phyloP scores from a whole-genome alignment of 2,888 invertebrate genomes.

The Sphaeridia pumilis region DNA sequence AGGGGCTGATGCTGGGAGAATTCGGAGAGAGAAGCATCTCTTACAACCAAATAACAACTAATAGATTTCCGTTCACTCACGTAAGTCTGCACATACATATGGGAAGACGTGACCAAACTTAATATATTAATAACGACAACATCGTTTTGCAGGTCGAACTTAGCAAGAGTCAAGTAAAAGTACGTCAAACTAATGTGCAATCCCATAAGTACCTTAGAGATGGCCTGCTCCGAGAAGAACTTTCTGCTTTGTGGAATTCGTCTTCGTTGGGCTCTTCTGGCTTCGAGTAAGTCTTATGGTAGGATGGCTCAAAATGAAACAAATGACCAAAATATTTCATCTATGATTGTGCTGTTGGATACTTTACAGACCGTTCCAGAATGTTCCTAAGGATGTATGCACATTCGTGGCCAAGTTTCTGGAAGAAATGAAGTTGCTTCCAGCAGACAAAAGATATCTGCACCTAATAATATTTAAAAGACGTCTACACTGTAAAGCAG shows the following conservation, averaged over 20 bases:
- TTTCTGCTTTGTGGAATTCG: constrained; percentile 29
- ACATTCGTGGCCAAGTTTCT: constrained; percentile 30
- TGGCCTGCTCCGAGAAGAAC: constrained; percentile 28
- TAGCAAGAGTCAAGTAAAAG: constrained; percentile 24
- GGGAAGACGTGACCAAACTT: neutral
- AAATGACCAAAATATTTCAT: too few species aligned
- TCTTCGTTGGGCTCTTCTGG: constrained; percentile 9
- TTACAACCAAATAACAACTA: constrained; percentile 28
- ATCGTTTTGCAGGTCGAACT: constrained; percentile 26
- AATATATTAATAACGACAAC: neutral
- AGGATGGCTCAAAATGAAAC: neutral
- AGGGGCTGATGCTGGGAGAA: constrained; percentile 33
- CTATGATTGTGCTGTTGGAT: neutral
- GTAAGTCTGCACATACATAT: constrained; percentile 18
- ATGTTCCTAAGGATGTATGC: constrained; percentile 23
- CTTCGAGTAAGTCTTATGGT: neutral
- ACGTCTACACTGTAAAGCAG: constrained; percentile 29
- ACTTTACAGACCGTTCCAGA: constrained; percentile 25
- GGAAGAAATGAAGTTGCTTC: constrained; percentile 25
- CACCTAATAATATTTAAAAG: constrained; percentile 29
- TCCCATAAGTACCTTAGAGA: constrained; percentile 23
- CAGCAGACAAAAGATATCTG: constrained; percentile 25
- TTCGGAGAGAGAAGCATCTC: constrained; percentile 33
- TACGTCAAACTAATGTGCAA: constrained; percentile 24
- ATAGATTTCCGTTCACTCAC: constrained; percentile 28